Evolutionary conservation across 2,888 invertebrate species (phyloP).

Genomic region (Erebia ligea): DNA sequence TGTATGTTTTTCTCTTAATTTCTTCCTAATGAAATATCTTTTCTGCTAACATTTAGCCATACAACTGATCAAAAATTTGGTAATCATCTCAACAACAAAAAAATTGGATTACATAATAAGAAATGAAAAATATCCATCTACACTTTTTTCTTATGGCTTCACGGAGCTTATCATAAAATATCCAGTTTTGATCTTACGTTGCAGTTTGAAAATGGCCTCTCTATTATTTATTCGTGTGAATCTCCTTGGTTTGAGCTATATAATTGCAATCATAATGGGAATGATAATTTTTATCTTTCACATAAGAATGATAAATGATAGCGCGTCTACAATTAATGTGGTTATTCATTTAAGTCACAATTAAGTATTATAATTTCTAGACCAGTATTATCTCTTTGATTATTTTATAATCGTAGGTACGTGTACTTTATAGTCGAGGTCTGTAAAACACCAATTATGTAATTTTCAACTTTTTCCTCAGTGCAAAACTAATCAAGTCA

Average conservation of each 20-base stretch:
- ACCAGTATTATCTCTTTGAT: not conserved
- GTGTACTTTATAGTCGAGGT: not conserved
- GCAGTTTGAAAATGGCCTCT: not conserved
- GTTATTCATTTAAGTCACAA: slow-evolving; percentile 3
- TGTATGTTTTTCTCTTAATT: too few relatives aligned
- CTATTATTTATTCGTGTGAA: not conserved
- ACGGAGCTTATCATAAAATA: too few relatives aligned
- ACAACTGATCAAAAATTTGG: too few relatives aligned
- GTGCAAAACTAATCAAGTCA: not conserved
- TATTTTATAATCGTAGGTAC: not conserved
- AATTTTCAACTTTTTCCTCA: not conserved
- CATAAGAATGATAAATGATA: not conserved
- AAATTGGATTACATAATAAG: too few relatives aligned
- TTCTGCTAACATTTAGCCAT: too few relatives aligned
- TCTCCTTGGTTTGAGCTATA: not conserved
- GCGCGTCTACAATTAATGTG: not conserved
- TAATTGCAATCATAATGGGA: not conserved
- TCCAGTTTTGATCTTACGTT: not conserved
- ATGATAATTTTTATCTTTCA: slow-evolving; percentile 7
- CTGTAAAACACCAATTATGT: not conserved
- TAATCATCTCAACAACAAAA: too few relatives aligned
- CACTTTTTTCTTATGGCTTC: too few relatives aligned
- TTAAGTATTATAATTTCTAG: slow-evolving; percentile 4
- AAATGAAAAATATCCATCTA: too few relatives aligned
- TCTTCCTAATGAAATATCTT: too few relatives aligned